phyloP scores from a whole-genome alignment of 2,888 invertebrate species.

The Lasioglossum figueresi region DNA sequence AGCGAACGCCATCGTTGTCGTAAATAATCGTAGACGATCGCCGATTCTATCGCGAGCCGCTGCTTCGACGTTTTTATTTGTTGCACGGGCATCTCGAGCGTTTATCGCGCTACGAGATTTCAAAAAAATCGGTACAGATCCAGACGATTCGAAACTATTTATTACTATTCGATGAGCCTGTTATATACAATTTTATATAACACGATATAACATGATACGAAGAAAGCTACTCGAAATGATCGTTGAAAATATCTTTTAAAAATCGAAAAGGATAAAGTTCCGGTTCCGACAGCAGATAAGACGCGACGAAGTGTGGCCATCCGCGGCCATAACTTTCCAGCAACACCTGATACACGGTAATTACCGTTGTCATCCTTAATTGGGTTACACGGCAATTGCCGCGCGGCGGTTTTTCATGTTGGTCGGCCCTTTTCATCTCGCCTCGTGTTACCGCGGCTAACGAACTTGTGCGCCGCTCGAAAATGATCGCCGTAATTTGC shows the following conservation, averaged over 20 bases:
- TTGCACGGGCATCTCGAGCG: not conserved
- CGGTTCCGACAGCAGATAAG: slow-evolving; percentile 33
- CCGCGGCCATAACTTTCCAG: slow-evolving; percentile 8
- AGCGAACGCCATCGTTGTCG: not conserved
- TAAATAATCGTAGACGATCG: slow-evolving; percentile 7
- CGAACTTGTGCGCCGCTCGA: slow-evolving; percentile 19
- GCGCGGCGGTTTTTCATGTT: slow-evolving; percentile 28
- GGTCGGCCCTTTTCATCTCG: slow-evolving; percentile 29
- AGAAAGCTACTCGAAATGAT: too few relatives aligned
- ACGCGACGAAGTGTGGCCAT: slow-evolving; percentile 9
- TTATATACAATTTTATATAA: too few relatives aligned
- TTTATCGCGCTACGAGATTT: not conserved
- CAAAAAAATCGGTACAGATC: too few relatives aligned
- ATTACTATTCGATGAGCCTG: too few relatives aligned
- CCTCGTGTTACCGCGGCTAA: slow-evolving; percentile 35
- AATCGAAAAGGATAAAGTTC: not conserved
- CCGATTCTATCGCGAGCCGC: not conserved
- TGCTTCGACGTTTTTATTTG: not conserved
- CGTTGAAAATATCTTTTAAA: not conserved
- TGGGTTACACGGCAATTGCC: slow-evolving; percentile 23
- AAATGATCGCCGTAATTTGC: slow-evolving; percentile 29
- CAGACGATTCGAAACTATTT: not conserved
- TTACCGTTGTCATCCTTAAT: slow-evolving; percentile 48
- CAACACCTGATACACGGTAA: slow-evolving; percentile 54
- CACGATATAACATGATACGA: too few relatives aligned